Evolutionary conservation across 2,113 vertebrate genomes (phyloP).

Genomic region (Psephotus haematonotus): DNA sequence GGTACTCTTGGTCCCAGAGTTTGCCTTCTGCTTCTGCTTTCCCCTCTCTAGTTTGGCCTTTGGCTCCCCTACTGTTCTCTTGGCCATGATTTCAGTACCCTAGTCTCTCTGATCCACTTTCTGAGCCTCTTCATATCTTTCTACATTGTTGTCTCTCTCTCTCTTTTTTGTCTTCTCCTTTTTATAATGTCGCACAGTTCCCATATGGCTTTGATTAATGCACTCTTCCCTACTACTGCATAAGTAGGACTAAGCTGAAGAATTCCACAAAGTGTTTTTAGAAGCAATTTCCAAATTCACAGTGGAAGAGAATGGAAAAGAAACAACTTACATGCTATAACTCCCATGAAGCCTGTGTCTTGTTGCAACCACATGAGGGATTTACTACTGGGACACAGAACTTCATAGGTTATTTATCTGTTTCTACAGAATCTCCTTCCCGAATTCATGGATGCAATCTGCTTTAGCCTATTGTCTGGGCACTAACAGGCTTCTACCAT

Average conservation of each 20-base stretch:
- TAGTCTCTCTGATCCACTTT: slow-evolving; percentile 12
- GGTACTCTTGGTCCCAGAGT: background rate
- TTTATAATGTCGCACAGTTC: background rate
- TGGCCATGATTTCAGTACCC: background rate
- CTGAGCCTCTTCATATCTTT: slow-evolving; percentile 12
- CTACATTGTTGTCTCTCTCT: background rate
- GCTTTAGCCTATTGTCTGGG: background rate
- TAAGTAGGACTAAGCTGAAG: slow-evolving; percentile 10
- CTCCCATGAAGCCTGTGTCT: background rate
- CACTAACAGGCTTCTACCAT: background rate
- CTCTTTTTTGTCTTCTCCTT: background rate
- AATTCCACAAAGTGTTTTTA: slow-evolving; percentile 18
- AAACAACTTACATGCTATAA: accelerated
- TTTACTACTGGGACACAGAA: background rate
- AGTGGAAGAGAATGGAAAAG: background rate
- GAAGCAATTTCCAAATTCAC: background rate
- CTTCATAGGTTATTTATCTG: background rate
- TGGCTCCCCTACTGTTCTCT: slow-evolving; percentile 33
- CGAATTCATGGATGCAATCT: background rate
- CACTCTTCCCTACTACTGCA: background rate
- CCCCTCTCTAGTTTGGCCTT: background rate
- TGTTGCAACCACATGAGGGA: background rate
- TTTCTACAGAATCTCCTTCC: background rate
- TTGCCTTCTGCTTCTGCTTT: background rate
- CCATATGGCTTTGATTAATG: slow-evolving; percentile 50